A percentile compares a stretch with the other conserved stretches of the same genome.
Evolutionary conservation across 2,113 vertebrate species (phyloP).

Genomic region (Myotis davidii): DNA sequence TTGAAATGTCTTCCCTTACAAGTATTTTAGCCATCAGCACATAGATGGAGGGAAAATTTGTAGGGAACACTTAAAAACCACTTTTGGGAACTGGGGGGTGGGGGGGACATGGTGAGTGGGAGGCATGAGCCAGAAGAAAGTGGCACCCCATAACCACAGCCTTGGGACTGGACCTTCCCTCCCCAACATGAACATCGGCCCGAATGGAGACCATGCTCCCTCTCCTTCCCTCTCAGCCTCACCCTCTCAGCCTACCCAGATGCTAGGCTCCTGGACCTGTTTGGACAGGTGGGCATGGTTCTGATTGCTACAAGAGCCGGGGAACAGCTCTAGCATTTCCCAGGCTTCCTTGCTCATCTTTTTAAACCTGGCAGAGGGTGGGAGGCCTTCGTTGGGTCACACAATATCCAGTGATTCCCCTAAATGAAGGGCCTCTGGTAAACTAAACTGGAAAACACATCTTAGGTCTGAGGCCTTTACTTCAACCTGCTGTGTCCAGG

Average conservation of each 20-base stretch:
- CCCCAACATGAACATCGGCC: not conserved
- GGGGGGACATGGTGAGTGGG: not conserved
- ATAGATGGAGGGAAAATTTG: not conserved
- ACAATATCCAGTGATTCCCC: not conserved
- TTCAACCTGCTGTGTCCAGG: not conserved
- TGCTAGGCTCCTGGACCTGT: not conserved
- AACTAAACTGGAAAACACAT: not conserved
- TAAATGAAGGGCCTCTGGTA: not conserved
- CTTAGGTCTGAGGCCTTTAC: not conserved
- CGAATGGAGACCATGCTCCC: not conserved
- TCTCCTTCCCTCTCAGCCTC: not conserved
- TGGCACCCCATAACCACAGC: not conserved
- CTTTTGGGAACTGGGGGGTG: not conserved
- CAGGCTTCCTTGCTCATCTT: not conserved
- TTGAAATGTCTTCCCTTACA: not conserved
- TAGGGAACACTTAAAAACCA: not conserved
- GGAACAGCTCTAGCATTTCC: not conserved
- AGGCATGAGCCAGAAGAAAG: not conserved
- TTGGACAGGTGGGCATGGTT: not conserved
- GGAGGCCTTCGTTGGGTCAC: not conserved
- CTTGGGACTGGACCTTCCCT: too few relatives aligned
- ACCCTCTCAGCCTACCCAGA: not conserved
- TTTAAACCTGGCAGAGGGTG: not conserved
- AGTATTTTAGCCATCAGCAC: not conserved
- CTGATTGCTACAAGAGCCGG: not conserved